Base-by-base conservation (phyloP, 2,888 invertebrate genomes). In the Mystacides longicornis region DNA sequence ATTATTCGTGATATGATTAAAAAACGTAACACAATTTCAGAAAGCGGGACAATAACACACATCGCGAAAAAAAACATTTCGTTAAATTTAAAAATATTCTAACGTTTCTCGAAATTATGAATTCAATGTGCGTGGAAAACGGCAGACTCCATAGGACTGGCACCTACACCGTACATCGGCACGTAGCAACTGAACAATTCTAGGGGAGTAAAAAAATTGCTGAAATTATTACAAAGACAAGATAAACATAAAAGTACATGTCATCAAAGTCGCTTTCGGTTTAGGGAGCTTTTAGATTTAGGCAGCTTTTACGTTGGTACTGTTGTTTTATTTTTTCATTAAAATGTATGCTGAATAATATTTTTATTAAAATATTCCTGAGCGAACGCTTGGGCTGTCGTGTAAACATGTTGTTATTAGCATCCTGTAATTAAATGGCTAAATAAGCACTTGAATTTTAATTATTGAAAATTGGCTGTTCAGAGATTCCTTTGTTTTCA, bases 21-120 rank as follows among this genome's bases (percentile, higher is more conserved):
- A n/a, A n/a, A n/a, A n/a, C n/a, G n/a, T n/a, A n/a, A n/a, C n/a
- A n/a, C n/a, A n/a, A n/a, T n/a, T n/a, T n/a, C n/a, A n/a, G n/a
- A n/a, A n/a, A n/a, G n/a, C n/a, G n/a, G n/a, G n/a, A n/a, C n/a
- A n/a, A n/a, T n/a, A n/a, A n/a, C n/a, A n/a, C n/a, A 27, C 27
- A 27, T 27, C 27, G 14, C 37, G 16, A 37, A 7, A 54, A 49
- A 23, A 23, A 23, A 20, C 23, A 20, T 48, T 16, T n/a, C 37
- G 48, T 4, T 19, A 18, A 54, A 54, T 49, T 23, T 21, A 7
- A 23, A 43, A 54, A 49, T 23, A 49, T 43, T 49, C 22, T 37
- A n/a, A 23, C 54, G 19, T 54, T 54, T 54, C 18, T 43, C 18
- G 2, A 49, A 54, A 54, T 54, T 49, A 54, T 42, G 33, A 23